Base-by-base conservation (phyloP, 2,888 invertebrate genomes). In the Nemotelus nigrinus region DNA sequence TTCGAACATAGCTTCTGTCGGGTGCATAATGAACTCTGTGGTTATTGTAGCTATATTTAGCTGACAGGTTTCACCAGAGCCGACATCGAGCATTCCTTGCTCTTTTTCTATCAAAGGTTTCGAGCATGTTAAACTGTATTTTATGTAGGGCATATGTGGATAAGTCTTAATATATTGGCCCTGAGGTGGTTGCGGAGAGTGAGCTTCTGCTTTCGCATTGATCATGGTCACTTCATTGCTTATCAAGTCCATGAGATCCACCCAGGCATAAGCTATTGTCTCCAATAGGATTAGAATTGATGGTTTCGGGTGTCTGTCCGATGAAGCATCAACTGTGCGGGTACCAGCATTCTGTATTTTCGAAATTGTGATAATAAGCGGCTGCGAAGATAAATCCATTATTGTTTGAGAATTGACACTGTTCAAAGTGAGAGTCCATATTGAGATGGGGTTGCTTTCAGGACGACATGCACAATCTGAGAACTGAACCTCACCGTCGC, bases 1-100 rank as follows among this genome's bases (percentile, higher is more conserved):
- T 63, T 74, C 63, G 63, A 60, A 74, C 43, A 74, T 63, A 25
- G 7, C 44, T 39, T 25, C 3, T 2, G 74, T 25, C 3, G 74
- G 74, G 39, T 74, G 60, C 74, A 74, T 74, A 6, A 74, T 53
- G 47, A 50, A 67, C 48, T 79, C 78, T 8, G 68, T 10, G 2
- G 68, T 70, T 7, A 79, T 74, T 10, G 68, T 53, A 2, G 77
- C 48, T 57, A 43, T n/a, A 65, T 76, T 64, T 6, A 58, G 41
- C 3, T 7, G 39, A 47, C 50, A 50, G 2, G 39, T n/a, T 2
- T 67, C 44, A 3, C 3, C 4, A 4, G 45, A 65, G 7, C 10
- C 8, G 6, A 55, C 55, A 63, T 25, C 5, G 5, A 41, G 5
- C 4, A 5, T 4, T 3, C 6, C n/a, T 6, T 5, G 25, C 7